These are phyloP conservation scores for Ostrea denselamellosa DNA, from an alignment of 1,140 invertebrate genomes.

Conservation along the genomic window DNA sequence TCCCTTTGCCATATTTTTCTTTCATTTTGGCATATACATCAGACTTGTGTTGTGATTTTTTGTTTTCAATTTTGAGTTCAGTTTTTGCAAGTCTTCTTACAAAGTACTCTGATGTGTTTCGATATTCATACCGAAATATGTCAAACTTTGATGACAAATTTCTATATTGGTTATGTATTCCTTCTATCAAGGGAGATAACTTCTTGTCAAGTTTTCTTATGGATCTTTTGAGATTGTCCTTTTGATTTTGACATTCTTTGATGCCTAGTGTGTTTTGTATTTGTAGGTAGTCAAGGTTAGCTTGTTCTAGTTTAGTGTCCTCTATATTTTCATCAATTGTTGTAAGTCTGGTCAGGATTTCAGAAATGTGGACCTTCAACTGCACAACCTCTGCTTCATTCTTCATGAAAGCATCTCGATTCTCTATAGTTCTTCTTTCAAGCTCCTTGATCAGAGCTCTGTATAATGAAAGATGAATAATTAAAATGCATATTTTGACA, in stretches of 20 bases:
- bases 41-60: too few relatives aligned
- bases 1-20: slow-evolving; percentile 28
- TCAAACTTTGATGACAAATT: slow-evolving; percentile 29
- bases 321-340: slow-evolving; percentile 55
- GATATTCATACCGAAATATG: neutral
- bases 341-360: slow-evolving; percentile 55
- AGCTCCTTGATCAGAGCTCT: slow-evolving; percentile 57
- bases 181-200: neutral
- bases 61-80: slow-evolving; percentile 15
- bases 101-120: neutral
- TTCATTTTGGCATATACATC: slow-evolving; percentile 20
- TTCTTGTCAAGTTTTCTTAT: slow-evolving; percentile 49
- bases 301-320: slow-evolving; percentile 43
- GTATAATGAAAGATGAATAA: slow-evolving; percentile 1
- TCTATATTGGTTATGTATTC: neutral
- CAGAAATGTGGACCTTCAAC: slow-evolving; percentile 57
- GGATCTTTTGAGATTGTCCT: slow-evolving; percentile 48
- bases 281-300: slow-evolving; percentile 40
- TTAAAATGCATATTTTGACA: neutral
- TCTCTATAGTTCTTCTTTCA: slow-evolving; percentile 54
- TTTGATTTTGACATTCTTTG: slow-evolving; percentile 36
- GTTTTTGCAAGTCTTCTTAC: neutral
- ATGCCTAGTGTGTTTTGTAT: slow-evolving; percentile 35
- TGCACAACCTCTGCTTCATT: slow-evolving; percentile 60
- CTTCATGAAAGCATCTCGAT: slow-evolving; percentile 55